These are phyloP conservation scores for Drosophila greeni DNA, from an alignment of 2,888 invertebrate species.

Conservation along the genomic window DNA sequence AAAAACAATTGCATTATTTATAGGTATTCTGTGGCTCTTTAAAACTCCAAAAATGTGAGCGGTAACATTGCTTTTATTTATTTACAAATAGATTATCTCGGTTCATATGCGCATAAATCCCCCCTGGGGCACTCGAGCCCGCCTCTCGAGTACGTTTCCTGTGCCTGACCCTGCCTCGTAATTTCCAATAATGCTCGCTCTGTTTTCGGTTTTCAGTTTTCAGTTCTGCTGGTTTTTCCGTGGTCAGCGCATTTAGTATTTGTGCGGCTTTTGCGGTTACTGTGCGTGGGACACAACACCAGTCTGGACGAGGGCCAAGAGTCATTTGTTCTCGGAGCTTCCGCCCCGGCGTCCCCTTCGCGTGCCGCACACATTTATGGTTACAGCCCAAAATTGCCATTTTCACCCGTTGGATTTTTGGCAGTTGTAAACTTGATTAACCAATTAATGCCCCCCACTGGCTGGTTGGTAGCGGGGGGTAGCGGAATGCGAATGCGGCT, in stretches of 20 bases:
- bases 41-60: conserved; percentile 4
- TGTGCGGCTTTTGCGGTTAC: conserved; percentile 60
- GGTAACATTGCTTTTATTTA: conserved; percentile 7
- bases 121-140: background rate
- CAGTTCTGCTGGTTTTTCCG: conserved; percentile 17
- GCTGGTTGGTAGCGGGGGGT: background rate
- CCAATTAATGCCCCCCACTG: conserved; percentile 27
- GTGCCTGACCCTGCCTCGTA: conserved; percentile 22
- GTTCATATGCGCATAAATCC: conserved; percentile 29
- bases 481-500: background rate
- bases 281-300: conserved; percentile 26
- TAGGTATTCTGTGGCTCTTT: background rate
- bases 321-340: conserved; percentile 45
- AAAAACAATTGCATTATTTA: background rate
- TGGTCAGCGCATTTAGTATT: conserved; percentile 44
- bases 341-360: background rate
- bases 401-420: conserved; percentile 26
- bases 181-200: conserved; percentile 35
- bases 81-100: conserved; percentile 25
- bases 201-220: conserved; percentile 37
- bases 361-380: conserved; percentile 34
- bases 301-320: conserved; percentile 7
- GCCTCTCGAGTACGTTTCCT: conserved; percentile 5
- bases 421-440: conserved; percentile 40
- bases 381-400: conserved; percentile 35